phyloP scores from a whole-genome alignment of 2,888 invertebrate species.

The Octodonta nipae region DNA sequence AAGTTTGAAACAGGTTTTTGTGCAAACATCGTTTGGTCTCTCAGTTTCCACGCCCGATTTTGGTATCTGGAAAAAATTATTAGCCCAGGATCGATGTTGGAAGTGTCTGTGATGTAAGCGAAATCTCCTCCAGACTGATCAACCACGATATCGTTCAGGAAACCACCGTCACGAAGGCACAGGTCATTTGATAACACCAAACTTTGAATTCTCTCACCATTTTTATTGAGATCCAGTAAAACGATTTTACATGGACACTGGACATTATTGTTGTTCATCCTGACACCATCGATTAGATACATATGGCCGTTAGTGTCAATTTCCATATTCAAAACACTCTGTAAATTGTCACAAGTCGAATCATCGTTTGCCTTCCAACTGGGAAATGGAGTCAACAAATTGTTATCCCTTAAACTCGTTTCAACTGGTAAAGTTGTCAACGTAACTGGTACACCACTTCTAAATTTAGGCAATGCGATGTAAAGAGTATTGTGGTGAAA shows the following conservation, averaged over 20 bases:
- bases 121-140: slow-evolving; percentile 53
- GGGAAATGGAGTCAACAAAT: slow-evolving; percentile 52
- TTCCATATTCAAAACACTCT: slow-evolving; percentile 61
- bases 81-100: slow-evolving; percentile 52
- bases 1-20: slow-evolving; percentile 45
- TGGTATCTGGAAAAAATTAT: slow-evolving; percentile 53
- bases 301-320: slow-evolving; percentile 57
- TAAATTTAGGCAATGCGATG: slow-evolving; percentile 52
- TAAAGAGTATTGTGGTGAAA: slow-evolving; percentile 52
- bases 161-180: slow-evolving; percentile 42
- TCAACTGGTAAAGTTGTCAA: slow-evolving; percentile 34
- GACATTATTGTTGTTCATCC: slow-evolving; percentile 44
- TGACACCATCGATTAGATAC: slow-evolving; percentile 56
- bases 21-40: slow-evolving; percentile 53
- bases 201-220: slow-evolving; percentile 42
- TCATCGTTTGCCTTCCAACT: slow-evolving; percentile 50
- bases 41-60: slow-evolving; percentile 55
- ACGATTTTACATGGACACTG: slow-evolving; percentile 54
- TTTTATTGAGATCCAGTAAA: slow-evolving; percentile 49
- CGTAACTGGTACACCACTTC: slow-evolving; percentile 56
- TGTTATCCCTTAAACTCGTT: slow-evolving; percentile 38
- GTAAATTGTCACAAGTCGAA: slow-evolving; percentile 48
- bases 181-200: slow-evolving; percentile 47
- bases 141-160: slow-evolving; percentile 56
- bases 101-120: slow-evolving; percentile 60